phyloP scores from a whole-genome alignment of 2,113 vertebrate species.

The Heloderma charlesbogerti region DNA sequence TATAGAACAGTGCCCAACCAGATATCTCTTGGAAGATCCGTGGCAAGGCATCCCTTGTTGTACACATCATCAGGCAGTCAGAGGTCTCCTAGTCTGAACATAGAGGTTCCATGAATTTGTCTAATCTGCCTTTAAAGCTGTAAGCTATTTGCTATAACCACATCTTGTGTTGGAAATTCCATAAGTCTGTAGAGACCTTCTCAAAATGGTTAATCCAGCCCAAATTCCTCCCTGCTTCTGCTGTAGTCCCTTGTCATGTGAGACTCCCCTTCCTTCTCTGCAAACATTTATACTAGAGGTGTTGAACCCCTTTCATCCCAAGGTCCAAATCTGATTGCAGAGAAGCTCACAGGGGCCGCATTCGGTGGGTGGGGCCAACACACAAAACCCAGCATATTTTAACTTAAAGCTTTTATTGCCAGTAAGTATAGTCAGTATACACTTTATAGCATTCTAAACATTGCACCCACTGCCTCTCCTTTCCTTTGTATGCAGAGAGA shows the following conservation, averaged over 20 bases:
- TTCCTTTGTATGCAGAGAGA: neutral
- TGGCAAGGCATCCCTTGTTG: neutral
- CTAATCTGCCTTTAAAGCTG: neutral
- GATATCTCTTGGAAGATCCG: neutral
- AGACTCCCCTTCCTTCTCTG: neutral
- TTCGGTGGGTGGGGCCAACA: no score
- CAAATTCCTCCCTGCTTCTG: neutral
- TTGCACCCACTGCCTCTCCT: neutral
- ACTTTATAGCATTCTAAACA: neutral
- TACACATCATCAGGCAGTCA: neutral
- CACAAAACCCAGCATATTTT: no score
- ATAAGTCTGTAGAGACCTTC: neutral
- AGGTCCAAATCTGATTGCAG: no score
- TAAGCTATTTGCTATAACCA: neutral
- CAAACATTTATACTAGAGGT: no score
- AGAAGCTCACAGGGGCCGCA: no score
- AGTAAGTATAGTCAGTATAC: no score
- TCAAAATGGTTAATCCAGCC: slow-evolving; percentile 1
- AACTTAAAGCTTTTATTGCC: no score
- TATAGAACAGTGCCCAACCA: neutral
- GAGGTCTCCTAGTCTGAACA: neutral
- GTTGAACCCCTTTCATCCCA: no score
- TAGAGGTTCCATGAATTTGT: neutral
- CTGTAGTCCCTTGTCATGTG: neutral
- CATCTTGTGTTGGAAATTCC: neutral